phyloP scores from a whole-genome alignment of 2,113 vertebrate species.

The Nipponia nippon region DNA sequence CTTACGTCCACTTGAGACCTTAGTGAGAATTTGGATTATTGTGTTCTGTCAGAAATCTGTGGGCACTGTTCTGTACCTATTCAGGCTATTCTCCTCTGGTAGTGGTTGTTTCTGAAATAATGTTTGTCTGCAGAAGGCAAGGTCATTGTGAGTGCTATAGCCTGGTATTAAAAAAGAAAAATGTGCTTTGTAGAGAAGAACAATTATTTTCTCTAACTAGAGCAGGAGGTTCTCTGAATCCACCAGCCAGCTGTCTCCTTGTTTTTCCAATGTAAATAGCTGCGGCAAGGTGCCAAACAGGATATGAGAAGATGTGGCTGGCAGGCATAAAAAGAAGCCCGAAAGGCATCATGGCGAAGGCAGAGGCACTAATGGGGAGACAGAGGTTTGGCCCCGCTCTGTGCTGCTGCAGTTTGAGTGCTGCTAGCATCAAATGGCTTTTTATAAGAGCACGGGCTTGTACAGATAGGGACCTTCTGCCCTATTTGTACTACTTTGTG shows the following conservation, averaged over 20 bases:
- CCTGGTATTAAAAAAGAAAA: constrained; percentile 1
- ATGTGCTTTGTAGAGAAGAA: neutral
- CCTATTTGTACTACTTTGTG: neutral
- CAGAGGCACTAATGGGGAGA: neutral
- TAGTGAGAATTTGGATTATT: neutral
- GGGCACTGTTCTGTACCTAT: neutral
- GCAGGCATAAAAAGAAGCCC: neutral
- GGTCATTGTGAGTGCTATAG: constrained; percentile 12
- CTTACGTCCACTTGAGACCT: neutral
- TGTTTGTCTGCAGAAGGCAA: constrained; percentile 17
- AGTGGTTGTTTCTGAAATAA: neutral
- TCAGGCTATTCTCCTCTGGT: neutral
- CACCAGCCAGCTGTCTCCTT: constrained; percentile 46
- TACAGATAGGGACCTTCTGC: neutral
- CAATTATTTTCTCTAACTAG: constrained; percentile 39
- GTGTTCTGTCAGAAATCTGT: neutral
- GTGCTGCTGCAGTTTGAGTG: neutral
- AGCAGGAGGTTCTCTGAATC: constrained; percentile 24
- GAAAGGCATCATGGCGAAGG: neutral
- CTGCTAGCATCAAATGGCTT: neutral
- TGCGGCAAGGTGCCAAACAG: neutral
- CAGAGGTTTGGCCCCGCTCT: neutral
- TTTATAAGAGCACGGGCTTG: rapidly evolving
- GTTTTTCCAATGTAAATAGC: neutral
- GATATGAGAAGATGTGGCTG: neutral